These are phyloP conservation scores for western clawed frog (Xenopus tropicalis) DNA, from an alignment of 2,113 vertebrate species.

Conservation along the genomic window DNA sequence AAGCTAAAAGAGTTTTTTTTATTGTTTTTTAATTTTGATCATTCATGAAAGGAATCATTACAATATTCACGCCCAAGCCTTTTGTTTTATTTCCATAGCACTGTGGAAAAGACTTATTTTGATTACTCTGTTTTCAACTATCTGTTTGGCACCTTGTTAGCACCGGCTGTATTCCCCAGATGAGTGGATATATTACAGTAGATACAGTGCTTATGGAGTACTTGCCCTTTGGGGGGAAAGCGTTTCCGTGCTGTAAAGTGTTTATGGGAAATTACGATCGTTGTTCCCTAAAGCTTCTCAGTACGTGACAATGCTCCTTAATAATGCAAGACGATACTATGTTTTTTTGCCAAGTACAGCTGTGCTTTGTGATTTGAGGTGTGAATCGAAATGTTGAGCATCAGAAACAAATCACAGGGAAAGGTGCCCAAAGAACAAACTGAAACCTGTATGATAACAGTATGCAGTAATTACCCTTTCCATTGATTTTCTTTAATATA, in stretches of 20 bases:
- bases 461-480: too few species aligned
- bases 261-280: background rate
- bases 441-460: too few species aligned
- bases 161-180: slow-evolving; percentile 18
- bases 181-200: slow-evolving; percentile 20
- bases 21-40: too few species aligned
- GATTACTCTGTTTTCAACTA: slow-evolving; percentile 34
- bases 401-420: too few species aligned
- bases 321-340: background rate
- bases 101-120: slow-evolving; percentile 13
- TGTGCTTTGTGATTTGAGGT: too few species aligned
- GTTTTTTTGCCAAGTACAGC: too few species aligned
- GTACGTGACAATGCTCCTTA: background rate
- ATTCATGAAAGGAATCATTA: slow-evolving; percentile 1
- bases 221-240: background rate
- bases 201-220: background rate
- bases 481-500: too few species aligned
- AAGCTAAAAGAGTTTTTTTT: too few species aligned
- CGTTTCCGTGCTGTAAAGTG: background rate
- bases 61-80: slow-evolving; percentile 5
- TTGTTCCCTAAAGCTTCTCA: background rate
- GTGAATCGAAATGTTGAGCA: too few species aligned
- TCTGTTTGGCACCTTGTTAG: slow-evolving; percentile 48
- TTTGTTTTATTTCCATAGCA: slow-evolving; percentile 37
- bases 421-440: too few species aligned